These are phyloP conservation scores for Chloropsis hardwickii DNA, from an alignment of 2,113 vertebrate genomes.

Conservation along the genomic window DNA sequence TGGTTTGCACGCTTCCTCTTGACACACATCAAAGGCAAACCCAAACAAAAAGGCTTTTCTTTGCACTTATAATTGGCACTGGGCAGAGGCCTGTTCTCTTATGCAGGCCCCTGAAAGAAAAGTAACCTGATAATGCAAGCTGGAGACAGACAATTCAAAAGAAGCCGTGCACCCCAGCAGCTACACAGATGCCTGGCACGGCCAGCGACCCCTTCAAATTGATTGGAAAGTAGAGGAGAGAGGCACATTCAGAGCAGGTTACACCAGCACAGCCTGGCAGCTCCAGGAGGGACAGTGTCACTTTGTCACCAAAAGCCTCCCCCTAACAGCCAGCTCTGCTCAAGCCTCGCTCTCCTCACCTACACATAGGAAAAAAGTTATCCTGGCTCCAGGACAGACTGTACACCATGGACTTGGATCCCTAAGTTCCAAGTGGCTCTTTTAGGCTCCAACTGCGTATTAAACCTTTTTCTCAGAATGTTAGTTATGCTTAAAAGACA, in stretches of 20 bases:
- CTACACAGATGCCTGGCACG: not conserved
- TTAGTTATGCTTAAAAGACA: not conserved
- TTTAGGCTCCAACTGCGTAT: not conserved
- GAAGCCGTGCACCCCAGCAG: not conserved
- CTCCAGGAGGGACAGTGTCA: not conserved
- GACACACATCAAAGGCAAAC: conserved; percentile 2
- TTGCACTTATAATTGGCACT: not conserved
- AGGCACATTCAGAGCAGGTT: not conserved
- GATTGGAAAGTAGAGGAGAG: not conserved
- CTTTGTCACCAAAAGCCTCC: not conserved
- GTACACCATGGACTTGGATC: not conserved
- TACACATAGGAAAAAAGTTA: accelerated
- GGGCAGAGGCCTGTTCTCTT: not conserved
- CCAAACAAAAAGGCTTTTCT: not conserved
- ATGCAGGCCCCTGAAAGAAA: not conserved
- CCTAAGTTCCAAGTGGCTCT: not conserved
- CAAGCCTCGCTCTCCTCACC: not conserved
- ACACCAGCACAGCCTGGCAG: not conserved
- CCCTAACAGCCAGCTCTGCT: not conserved
- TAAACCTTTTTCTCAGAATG: not conserved
- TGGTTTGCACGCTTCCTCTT: not conserved
- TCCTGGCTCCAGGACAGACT: not conserved
- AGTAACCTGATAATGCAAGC: not conserved
- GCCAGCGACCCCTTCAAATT: not conserved
- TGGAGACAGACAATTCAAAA: not conserved